These are phyloP conservation scores for Alloplasta piceator DNA, from an alignment of 2,888 invertebrate genomes.

Conservation along the genomic window DNA sequence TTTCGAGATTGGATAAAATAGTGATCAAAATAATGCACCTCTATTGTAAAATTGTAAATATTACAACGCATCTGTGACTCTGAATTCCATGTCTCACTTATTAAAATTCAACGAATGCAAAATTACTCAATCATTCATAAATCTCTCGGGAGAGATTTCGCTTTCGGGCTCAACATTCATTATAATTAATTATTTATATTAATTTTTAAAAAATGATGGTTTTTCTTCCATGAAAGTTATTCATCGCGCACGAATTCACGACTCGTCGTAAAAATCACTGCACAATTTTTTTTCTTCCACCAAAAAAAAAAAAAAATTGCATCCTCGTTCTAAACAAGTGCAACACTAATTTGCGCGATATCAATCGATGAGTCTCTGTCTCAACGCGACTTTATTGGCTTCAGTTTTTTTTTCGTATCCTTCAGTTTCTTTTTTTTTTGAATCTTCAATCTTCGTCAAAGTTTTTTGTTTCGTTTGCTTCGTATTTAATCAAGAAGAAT, in stretches of 20 bases:
- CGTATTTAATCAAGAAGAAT: conserved; percentile 29
- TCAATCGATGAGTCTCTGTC: conserved; percentile 51
- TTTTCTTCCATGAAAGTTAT: conserved; percentile 16
- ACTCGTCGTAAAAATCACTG: conserved; percentile 55
- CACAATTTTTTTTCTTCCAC: conserved; percentile 53
- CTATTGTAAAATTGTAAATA: too few species aligned
- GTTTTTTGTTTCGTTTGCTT: conserved; percentile 35
- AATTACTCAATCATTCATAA: conserved; percentile 48
- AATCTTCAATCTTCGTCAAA: conserved; percentile 24
- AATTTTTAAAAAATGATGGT: conserved; percentile 38
- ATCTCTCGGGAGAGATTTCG: conserved; percentile 14
- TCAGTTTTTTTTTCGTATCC: conserved; percentile 6
- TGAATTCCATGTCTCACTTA: conserved; percentile 4
- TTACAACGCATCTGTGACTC: too few species aligned
- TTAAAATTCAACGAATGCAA: conserved; percentile 47
- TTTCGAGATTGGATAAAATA: too few species aligned
- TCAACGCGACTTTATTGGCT: conserved; percentile 42
- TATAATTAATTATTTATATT: too few species aligned
- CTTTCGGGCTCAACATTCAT: conserved; percentile 59
- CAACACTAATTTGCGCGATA: not conserved
- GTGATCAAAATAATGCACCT: too few species aligned
- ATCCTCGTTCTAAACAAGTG: conserved; percentile 44
- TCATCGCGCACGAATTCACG: conserved; percentile 36
- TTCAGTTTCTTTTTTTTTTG: conserved; percentile 5
- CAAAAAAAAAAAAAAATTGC: conserved; percentile 36